These are phyloP conservation scores for Isaurus tuberculatus DNA, from an alignment of 92 coral and sea anemone genomes.

Conservation along the genomic window DNA sequence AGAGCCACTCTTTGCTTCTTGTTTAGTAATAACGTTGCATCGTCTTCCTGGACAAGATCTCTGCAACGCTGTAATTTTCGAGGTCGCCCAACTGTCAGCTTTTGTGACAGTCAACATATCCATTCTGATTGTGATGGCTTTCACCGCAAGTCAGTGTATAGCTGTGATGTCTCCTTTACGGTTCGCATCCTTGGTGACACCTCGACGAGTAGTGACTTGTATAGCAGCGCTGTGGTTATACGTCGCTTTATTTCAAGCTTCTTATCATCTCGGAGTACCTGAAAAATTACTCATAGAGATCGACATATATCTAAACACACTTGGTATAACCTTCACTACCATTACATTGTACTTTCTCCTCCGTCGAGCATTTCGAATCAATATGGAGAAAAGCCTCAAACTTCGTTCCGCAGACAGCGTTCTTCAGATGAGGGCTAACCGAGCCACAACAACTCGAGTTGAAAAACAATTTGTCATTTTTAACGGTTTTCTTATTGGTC, in stretches of 20 bases:
- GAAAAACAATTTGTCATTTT: constrained; percentile 30
- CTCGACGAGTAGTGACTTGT: neutral
- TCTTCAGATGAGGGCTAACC: constrained; percentile 4
- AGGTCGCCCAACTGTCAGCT: constrained; percentile 1
- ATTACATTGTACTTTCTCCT: constrained; percentile 36
- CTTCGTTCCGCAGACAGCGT: constrained; percentile 40
- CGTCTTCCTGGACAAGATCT: neutral
- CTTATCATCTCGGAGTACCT: constrained; percentile 29
- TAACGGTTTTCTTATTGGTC: constrained; percentile 19
- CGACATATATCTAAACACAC: constrained; percentile 36
- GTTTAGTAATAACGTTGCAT: constrained; percentile 21
- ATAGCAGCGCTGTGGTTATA: constrained; percentile 22
- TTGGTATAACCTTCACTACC: constrained; percentile 16
- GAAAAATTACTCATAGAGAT: neutral
- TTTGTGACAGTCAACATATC: constrained; percentile 16
- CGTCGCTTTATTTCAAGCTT: constrained; percentile 1
- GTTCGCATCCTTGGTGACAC: constrained; percentile 32
- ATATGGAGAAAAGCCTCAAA: constrained; percentile 15
- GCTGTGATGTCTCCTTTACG: constrained; percentile 46
- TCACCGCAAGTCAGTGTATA: constrained; percentile 45
- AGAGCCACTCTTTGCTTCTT: constrained; percentile 25
- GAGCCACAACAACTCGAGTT: constrained; percentile 1
- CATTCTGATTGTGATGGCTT: constrained; percentile 32
- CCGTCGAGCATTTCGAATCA: constrained; percentile 19
- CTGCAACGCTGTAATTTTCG: neutral